A percentile compares a stretch with the other conserved stretches of the same genome.
These are phyloP conservation scores for Heteropelma amictum DNA, from an alignment of 2,888 invertebrate genomes.

Conservation along the genomic window DNA sequence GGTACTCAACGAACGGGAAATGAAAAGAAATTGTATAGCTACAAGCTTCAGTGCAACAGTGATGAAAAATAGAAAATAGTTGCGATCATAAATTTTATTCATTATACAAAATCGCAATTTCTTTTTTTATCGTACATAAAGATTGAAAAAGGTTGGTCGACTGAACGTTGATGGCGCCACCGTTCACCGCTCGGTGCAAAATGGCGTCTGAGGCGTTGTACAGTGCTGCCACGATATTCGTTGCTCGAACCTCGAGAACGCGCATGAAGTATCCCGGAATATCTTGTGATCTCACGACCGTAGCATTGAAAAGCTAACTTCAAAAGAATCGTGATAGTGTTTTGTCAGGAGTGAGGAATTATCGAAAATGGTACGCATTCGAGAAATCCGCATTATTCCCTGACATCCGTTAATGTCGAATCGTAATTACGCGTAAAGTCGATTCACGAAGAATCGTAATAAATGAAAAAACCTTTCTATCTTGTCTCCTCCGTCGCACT, in stretches of 20 bases:
- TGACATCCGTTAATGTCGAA: slow-evolving; percentile 22
- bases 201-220: slow-evolving; percentile 2
- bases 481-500: slow-evolving; percentile 5
- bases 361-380: slow-evolving; percentile 51
- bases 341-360: slow-evolving; percentile 25
- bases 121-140: not conserved
- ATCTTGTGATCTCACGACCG: slow-evolving; percentile 23
- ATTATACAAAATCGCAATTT: not conserved
- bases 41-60: too few relatives aligned
- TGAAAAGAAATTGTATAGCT: too few relatives aligned
- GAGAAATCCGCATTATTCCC: slow-evolving; percentile 19
- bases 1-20: too few relatives aligned
- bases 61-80: too few relatives aligned
- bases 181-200: not conserved
- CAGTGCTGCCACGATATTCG: slow-evolving; percentile 28
- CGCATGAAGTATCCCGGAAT: slow-evolving; percentile 18
- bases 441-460: not conserved
- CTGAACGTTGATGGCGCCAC: slow-evolving; percentile 14
- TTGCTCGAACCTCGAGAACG: not conserved
- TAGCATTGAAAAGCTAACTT: slow-evolving; percentile 34
- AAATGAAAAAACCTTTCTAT: slow-evolving; percentile 27
- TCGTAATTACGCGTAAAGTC: not conserved
- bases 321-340: slow-evolving; percentile 37
- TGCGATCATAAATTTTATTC: too few relatives aligned
- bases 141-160: not conserved